Conservation (phyloP, 2,888 invertebrate species). For the Lacanobia wlatinum region DNA sequence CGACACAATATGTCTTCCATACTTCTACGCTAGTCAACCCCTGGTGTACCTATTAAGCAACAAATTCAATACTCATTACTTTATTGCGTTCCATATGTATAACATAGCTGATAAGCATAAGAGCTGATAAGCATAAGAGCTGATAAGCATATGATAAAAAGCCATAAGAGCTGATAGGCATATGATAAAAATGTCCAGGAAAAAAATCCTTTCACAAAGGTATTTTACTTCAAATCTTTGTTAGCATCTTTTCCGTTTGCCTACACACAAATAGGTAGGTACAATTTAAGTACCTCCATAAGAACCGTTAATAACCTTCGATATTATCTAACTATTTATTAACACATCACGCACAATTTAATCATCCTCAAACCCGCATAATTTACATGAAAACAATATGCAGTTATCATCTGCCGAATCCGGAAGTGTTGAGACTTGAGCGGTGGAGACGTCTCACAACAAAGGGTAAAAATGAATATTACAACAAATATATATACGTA, state of each 20-base stretch:
- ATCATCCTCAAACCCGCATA: conserved; percentile 31
- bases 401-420: conserved; percentile 35
- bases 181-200: background rate
- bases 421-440: conserved; percentile 46
- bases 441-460: conserved; percentile 36
- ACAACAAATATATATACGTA: conserved; percentile 27
- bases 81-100: too few relatives aligned
- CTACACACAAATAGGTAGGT: background rate
- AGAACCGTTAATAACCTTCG: background rate
- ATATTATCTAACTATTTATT: conserved; percentile 8
- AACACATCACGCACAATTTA: conserved; percentile 30
- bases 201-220: background rate
- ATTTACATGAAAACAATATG: conserved; percentile 57
- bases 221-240: background rate
- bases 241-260: background rate
- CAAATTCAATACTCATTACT: too few relatives aligned
- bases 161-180: background rate
- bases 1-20: background rate
- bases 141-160: too few relatives aligned
- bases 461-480: conserved; percentile 53
- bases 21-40: background rate
- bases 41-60: too few relatives aligned
- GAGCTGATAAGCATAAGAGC: too few relatives aligned
- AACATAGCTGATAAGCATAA: too few relatives aligned
- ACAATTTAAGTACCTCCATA: background rate